Conservation (phyloP, 2,888 invertebrate species). For the Cataglyphis rosenhaueri region DNA sequence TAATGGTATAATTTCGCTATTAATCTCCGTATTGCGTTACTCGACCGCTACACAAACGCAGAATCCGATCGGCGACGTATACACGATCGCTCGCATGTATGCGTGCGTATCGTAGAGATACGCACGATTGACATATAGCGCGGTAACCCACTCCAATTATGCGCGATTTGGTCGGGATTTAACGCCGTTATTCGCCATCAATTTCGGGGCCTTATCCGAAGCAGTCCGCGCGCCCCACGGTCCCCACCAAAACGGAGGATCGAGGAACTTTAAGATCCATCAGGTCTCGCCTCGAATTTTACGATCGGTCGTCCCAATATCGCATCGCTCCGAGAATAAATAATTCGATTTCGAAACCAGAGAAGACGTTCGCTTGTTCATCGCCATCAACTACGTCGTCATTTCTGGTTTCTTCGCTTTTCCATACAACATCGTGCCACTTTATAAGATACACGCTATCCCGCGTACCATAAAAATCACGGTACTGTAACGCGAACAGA, state of each 20-base stretch:
- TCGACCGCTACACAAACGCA: slow-evolving; percentile 31
- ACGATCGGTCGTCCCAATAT: slow-evolving; percentile 74
- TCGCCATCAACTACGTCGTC: slow-evolving; percentile 13
- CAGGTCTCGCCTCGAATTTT: slow-evolving; percentile 71
- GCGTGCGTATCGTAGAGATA: slow-evolving; percentile 23
- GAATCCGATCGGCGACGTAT: slow-evolving; percentile 2
- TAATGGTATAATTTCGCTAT: slow-evolving; percentile 82
- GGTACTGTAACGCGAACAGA: background rate
- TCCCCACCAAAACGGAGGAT: slow-evolving; percentile 8
- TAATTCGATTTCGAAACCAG: slow-evolving; percentile 74
- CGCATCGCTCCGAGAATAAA: slow-evolving; percentile 72
- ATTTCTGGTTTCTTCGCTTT: slow-evolving; percentile 45
- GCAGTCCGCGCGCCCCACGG: slow-evolving; percentile 61
- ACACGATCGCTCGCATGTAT: slow-evolving; percentile 1
- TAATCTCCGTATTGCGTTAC: slow-evolving; percentile 78
- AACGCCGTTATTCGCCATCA: slow-evolving; percentile 78
- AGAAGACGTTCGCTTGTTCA: slow-evolving; percentile 33
- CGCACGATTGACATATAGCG: slow-evolving; percentile 54
- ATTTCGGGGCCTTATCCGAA: slow-evolving; percentile 73
- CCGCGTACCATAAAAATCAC: slow-evolving; percentile 16
- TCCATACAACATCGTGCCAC: background rate
- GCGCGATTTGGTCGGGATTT: slow-evolving; percentile 75
- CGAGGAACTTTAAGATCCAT: slow-evolving; percentile 71
- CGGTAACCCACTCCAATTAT: slow-evolving; percentile 75
- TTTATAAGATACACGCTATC: slow-evolving; percentile 4